These are phyloP conservation scores for Ceratoteleas bidentatus DNA, from an alignment of 1,140 invertebrate genomes.

Conservation along the genomic window DNA sequence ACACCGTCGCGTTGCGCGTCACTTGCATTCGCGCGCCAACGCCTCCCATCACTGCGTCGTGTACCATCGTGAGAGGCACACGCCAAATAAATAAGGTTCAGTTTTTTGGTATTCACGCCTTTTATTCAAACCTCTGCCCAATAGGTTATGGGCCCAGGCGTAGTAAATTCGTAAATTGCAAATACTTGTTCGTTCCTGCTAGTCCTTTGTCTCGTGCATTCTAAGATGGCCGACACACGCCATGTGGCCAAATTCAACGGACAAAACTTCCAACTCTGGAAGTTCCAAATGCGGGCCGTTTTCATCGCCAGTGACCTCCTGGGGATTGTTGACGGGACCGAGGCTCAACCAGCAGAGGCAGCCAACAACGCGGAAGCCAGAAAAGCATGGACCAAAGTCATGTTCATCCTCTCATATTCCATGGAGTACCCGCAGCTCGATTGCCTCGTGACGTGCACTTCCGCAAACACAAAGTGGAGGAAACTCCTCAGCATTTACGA, in stretches of 20 bases:
- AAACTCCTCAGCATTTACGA: slow-evolving; percentile 32
- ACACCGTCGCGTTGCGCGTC: too few relatives aligned
- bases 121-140: not conserved
- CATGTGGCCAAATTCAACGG: too few relatives aligned
- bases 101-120: too few relatives aligned
- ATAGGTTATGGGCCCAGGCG: slow-evolving; percentile 1
- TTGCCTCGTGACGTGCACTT: slow-evolving; percentile 9
- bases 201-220: too few relatives aligned
- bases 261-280: slow-evolving; percentile 13
- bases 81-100: too few relatives aligned
- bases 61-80: too few relatives aligned
- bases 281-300: slow-evolving; percentile 41
- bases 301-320: slow-evolving; percentile 25
- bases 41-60: too few relatives aligned
- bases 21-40: too few relatives aligned
- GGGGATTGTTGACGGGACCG: slow-evolving; percentile 11
- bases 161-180: too few relatives aligned
- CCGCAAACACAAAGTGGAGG: slow-evolving; percentile 33
- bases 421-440: slow-evolving; percentile 20
- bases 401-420: slow-evolving; percentile 14
- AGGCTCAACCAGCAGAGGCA: not conserved
- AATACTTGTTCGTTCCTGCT: too few relatives aligned
- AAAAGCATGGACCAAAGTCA: slow-evolving; percentile 18
- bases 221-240: too few relatives aligned
- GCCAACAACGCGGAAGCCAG: not conserved